These are phyloP conservation scores for Sphenopsis melanotis DNA, from an alignment of 2,797 vertebrate species.

Conservation along the genomic window DNA sequence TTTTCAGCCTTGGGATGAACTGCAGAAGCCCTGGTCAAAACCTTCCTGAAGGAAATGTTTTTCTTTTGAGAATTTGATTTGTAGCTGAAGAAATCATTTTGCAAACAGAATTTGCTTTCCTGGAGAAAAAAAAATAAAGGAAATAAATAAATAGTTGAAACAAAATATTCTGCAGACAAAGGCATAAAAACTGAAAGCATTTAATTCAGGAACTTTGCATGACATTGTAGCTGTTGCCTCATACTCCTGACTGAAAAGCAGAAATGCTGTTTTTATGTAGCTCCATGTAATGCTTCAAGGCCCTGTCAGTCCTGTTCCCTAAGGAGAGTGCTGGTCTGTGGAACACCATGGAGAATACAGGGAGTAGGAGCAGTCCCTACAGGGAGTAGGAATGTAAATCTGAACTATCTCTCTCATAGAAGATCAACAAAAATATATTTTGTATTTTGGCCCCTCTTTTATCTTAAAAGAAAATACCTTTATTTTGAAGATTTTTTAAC, in stretches of 20 bases:
- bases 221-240: background rate
- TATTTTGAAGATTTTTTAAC: background rate
- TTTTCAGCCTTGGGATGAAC: background rate
- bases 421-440: background rate
- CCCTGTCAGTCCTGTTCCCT: background rate
- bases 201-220: background rate
- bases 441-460: background rate
- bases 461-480: background rate
- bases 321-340: background rate
- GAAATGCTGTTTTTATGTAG: rapidly evolving
- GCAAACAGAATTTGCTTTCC: background rate
- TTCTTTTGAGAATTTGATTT: background rate
- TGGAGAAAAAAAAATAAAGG: background rate
- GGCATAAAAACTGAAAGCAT: background rate
- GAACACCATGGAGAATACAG: no score
- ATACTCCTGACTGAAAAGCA: background rate
- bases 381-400: background rate
- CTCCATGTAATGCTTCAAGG: background rate
- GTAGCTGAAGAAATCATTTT: background rate
- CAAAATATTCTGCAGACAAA: background rate
- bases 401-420: background rate
- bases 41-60: background rate
- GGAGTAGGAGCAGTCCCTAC: background rate
- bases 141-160: background rate
- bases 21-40: background rate